Base-by-base conservation (phyloP, 2,888 invertebrate genomes). In the Andrena minutula region DNA sequence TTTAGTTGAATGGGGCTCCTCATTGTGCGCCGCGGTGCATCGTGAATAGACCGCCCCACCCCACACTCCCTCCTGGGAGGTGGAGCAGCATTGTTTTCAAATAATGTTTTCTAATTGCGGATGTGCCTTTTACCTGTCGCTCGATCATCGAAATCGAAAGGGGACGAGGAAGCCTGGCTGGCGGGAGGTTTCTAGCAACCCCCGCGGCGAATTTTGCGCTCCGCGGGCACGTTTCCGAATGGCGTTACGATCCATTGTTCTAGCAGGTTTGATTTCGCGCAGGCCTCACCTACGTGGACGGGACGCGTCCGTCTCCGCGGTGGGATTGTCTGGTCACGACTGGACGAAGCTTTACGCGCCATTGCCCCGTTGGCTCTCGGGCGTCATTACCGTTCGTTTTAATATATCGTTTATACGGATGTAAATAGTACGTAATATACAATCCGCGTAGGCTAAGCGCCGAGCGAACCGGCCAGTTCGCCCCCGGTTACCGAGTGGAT, bases 31-130 rank as follows among this genome's bases (percentile, higher is more conserved):
- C n/a, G 32, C 47, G 72, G 41, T 75, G 20, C 49, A 56, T 60
- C 61, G 35, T 84, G 70, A 85, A 85, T 75, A 41, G 75, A 32
- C n/a, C 23, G 16, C 51, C 51, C 61, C 41, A 41, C n/a, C 3
- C 10, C 23, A 2, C 28, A 16, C 60, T 49, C 0, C 12, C 32
- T 28, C n/a, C 30, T 8, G 6, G 26, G 51, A 60, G 73, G 56
- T 70, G 58, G 16, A 12, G 8, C 35, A 23, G 20, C 23, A 75
- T 83, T 86, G 86, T 87, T 82, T 80, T 49, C 72, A 60, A 78
- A 84, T 86, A 86, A 84, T 82, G 74, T 86, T 86, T 77, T 60
- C 73, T 72, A 87, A 87, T 86, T 81, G 63, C 64, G 71, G 51
- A 79, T 77, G 82, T 75, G 72, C 68, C 66, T 75, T 86, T 82